phyloP scores from a whole-genome alignment of 2,797 vertebrate species.

The Epinephelus coioides region DNA sequence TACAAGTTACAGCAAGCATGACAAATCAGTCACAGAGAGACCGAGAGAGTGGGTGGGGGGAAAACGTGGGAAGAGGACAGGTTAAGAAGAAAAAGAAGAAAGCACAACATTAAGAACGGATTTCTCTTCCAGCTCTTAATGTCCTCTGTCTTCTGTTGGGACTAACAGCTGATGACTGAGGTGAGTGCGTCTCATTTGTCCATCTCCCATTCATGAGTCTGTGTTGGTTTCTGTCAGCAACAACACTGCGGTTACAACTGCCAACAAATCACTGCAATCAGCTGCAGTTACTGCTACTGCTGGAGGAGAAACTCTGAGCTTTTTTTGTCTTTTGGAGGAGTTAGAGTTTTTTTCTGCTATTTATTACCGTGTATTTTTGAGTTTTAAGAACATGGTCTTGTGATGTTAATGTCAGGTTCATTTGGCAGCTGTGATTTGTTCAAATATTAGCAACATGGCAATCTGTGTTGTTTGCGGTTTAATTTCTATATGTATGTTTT shows the following conservation, averaged over 20 bases:
- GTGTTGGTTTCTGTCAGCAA: constrained; percentile 11
- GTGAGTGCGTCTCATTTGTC: constrained; percentile 56
- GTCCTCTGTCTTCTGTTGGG: background rate
- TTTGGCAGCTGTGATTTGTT: background rate
- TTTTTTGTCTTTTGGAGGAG: background rate
- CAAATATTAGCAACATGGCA: background rate
- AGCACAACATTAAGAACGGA: background rate
- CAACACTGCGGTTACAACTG: background rate
- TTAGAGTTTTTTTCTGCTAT: background rate
- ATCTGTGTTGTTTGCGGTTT: background rate
- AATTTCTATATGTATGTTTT: background rate
- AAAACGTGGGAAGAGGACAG: background rate
- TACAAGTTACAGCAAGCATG: constrained; percentile 70
- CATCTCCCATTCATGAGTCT: background rate
- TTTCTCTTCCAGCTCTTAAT: background rate
- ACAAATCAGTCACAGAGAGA: constrained; percentile 37
- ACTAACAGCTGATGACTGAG: constrained; percentile 2
- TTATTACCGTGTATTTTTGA: background rate
- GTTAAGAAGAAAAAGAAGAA: constrained; percentile 17
- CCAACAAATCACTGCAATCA: constrained; percentile 1
- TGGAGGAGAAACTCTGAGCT: background rate
- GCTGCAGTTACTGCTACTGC: background rate
- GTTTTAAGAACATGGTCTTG: background rate
- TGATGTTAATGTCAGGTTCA: background rate
- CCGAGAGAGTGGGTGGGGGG: constrained; percentile 14